These are phyloP conservation scores for Urechis unicinctus DNA, from an alignment of 2,888 invertebrate genomes.

Conservation along the genomic window DNA sequence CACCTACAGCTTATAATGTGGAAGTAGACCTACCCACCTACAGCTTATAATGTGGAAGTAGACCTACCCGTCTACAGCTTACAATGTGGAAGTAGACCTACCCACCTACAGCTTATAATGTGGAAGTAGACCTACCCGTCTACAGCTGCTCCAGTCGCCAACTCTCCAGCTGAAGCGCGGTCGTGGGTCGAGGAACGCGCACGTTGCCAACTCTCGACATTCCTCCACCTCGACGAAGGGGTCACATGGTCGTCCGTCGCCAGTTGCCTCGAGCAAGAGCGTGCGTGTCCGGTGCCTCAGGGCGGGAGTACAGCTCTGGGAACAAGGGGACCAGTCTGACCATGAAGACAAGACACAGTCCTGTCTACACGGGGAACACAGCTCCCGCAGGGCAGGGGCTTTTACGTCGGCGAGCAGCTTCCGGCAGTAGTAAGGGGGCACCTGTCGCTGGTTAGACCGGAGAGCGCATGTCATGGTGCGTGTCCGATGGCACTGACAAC, in stretches of 20 bases:
- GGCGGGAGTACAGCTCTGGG: constrained; percentile 7
- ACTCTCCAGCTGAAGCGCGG: not conserved
- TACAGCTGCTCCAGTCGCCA: constrained; percentile 3
- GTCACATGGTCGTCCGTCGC: constrained; percentile 6
- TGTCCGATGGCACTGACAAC: constrained; percentile 8
- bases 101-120: too few relatives aligned
- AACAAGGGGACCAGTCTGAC: constrained; percentile 13
- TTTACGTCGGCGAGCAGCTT: constrained; percentile 2
- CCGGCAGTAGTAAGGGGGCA: constrained; percentile 12
- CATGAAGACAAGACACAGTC: constrained; percentile 12
- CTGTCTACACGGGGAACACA: constrained; percentile 12
- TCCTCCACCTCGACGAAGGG: constrained; percentile 7
- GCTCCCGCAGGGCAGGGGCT: constrained; percentile 5
- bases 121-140: not conserved
- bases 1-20: too few relatives aligned
- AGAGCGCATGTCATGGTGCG: constrained; percentile 4
- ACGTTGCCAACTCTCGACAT: constrained; percentile 2
- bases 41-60: too few relatives aligned
- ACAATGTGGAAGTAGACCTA: too few relatives aligned
- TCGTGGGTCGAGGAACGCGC: not conserved
- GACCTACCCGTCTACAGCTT: too few relatives aligned
- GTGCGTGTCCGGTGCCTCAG: constrained; percentile 5
- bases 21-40: too few relatives aligned
- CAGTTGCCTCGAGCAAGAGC: constrained; percentile 4
- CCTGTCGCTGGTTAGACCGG: not conserved